phyloP scores from a whole-genome alignment of 2,797 vertebrate genomes.

The Calcarius lapponicus region DNA sequence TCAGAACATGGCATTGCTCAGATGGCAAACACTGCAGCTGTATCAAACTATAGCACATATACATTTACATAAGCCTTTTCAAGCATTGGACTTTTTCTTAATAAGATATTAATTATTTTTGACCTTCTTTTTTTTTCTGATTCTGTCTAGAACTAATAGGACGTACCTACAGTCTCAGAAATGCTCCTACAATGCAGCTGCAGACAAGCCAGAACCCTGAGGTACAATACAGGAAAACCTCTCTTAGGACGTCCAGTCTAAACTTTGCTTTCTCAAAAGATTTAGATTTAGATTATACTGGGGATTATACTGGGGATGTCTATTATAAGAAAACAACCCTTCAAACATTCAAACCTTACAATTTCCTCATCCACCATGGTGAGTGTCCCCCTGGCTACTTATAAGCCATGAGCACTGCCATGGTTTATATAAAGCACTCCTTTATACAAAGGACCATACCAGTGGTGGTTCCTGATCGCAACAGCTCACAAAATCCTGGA shows the following conservation, averaged over 20 bases:
- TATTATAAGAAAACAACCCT: neutral
- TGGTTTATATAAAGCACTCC: neutral
- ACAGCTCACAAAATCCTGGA: neutral
- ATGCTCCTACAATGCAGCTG: fast-evolving
- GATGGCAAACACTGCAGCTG: neutral
- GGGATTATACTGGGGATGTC: neutral
- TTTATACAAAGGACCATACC: neutral
- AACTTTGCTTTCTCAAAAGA: neutral
- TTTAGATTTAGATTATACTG: neutral
- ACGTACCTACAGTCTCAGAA: neutral
- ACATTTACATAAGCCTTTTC: neutral
- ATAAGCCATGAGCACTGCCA: neutral
- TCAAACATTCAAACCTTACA: neutral
- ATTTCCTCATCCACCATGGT: neutral
- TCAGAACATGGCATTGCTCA: neutral
- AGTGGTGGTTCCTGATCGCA: neutral
- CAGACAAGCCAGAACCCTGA: neutral
- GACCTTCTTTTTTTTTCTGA: neutral
- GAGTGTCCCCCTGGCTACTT: neutral
- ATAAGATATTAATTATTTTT: neutral
- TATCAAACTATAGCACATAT: neutral
- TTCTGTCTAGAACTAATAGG: neutral
- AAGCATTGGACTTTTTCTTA: neutral
- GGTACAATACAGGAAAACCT: neutral
- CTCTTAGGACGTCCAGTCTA: neutral